phyloP scores from a whole-genome alignment of 92 coral and sea anemone genomes.

The Virgularia gustaviana region DNA sequence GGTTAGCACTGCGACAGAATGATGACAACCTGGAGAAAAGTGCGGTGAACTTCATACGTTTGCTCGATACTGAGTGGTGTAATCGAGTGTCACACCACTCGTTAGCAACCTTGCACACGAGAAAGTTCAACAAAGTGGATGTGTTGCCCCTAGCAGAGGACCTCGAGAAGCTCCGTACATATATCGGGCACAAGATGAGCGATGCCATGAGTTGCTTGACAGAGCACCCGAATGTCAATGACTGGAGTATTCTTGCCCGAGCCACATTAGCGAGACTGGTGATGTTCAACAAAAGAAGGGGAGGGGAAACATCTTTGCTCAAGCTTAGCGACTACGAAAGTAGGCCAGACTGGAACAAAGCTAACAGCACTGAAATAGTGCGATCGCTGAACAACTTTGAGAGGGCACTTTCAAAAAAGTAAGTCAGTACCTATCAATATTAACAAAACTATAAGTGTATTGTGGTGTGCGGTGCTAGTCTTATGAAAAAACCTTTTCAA shows the following conservation, averaged over 20 bases:
- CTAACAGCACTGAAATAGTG: no score
- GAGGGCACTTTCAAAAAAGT: slow-evolving; percentile 5
- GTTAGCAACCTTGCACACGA: slow-evolving; percentile 1
- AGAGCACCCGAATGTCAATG: neutral
- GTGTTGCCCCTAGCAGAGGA: slow-evolving; percentile 16
- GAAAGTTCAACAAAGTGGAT: slow-evolving; percentile 16
- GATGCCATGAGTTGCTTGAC: neutral
- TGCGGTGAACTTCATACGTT: slow-evolving; percentile 33
- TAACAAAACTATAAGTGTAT: no score
- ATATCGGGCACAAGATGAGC: neutral
- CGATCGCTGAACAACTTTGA: slow-evolving; percentile 8
- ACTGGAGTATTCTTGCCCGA: neutral
- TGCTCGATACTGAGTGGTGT: slow-evolving; percentile 50
- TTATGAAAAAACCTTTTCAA: no score
- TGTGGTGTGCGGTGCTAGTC: no score
- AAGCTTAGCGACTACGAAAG: neutral
- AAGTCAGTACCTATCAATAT: no score
- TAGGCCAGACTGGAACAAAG: slow-evolving; percentile 23
- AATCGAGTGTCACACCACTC: slow-evolving; percentile 52
- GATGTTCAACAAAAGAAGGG: neutral
- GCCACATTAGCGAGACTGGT: neutral
- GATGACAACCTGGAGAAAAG: slow-evolving; percentile 33
- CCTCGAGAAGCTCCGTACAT: neutral
- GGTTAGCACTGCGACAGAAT: slow-evolving; percentile 35
- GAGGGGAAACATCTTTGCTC: slow-evolving; percentile 23